Conservation (phyloP, 2,113 vertebrate genomes). For the Osmerus eperlanus region DNA sequence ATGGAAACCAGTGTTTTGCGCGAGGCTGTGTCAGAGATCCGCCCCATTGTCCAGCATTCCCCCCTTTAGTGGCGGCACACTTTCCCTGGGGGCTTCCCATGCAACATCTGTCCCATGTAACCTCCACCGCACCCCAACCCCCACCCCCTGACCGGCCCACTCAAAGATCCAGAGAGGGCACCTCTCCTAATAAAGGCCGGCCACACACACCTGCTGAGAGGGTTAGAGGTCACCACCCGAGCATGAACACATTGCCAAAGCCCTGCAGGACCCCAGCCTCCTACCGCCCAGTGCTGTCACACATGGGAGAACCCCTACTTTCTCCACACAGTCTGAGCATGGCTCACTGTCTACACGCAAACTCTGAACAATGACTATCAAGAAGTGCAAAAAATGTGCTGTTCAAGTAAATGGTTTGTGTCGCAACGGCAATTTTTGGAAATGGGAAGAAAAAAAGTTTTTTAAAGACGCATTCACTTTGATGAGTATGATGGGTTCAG, state of each 20-base stretch:
- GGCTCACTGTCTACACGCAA: neutral
- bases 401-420: neutral
- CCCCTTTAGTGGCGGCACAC: constrained; percentile 64
- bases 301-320: constrained; percentile 16
- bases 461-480: neutral
- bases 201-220: constrained; percentile 71
- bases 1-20: constrained; percentile 52
- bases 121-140: neutral
- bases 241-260: constrained; percentile 28
- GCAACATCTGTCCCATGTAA: constrained; percentile 70
- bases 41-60: constrained; percentile 56
- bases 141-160: constrained; percentile 20
- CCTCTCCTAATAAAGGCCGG: constrained; percentile 49
- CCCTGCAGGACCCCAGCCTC: constrained; percentile 32
- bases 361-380: neutral
- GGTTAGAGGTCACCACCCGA: constrained; percentile 58
- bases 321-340: neutral
- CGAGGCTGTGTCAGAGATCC: constrained; percentile 45
- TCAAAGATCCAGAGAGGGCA: constrained; percentile 38
- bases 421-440: neutral
- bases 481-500: neutral
- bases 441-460: neutral
- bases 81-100: constrained; percentile 63
- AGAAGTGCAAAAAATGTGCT: neutral
- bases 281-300: constrained; percentile 12